These are phyloP conservation scores for Oasisia sp. DNA, from an alignment of 2,888 invertebrate species.

Conservation along the genomic window DNA sequence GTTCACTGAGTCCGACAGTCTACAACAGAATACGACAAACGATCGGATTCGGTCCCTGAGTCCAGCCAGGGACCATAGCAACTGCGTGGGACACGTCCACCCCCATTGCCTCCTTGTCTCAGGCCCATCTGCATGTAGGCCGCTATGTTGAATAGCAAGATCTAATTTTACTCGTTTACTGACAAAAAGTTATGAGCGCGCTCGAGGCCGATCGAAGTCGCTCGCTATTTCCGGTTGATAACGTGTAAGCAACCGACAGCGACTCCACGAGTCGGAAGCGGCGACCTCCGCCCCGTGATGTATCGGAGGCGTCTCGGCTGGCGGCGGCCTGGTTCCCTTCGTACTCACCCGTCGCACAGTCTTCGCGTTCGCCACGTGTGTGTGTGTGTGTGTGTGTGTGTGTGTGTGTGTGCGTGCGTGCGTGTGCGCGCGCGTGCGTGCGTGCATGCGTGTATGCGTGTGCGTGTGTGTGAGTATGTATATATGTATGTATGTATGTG, in stretches of 20 bases:
- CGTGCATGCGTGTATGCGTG: too few relatives aligned
- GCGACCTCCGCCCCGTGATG: too few relatives aligned
- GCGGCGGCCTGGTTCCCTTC: too few relatives aligned
- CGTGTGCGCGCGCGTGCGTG: neutral
- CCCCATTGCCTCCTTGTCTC: neutral
- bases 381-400: neutral
- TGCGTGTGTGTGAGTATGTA: too few relatives aligned
- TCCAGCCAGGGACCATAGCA: neutral
- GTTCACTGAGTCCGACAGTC: neutral
- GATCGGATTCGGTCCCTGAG: neutral
- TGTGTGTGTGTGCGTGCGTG: neutral
- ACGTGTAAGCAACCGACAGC: too few relatives aligned
- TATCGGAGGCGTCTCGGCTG: too few relatives aligned
- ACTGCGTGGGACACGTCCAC: neutral
- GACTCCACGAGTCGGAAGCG: too few relatives aligned
- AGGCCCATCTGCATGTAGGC: neutral
- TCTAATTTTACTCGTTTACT: constrained; percentile 13
- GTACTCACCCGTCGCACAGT: too few relatives aligned
- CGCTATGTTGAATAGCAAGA: neutral
- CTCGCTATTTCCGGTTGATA: neutral
- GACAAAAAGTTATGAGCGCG: neutral
- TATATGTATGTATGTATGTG: too few relatives aligned
- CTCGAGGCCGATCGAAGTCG: neutral
- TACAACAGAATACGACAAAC: neutral
- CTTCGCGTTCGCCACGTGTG: too few relatives aligned